Evolutionary conservation across 2,797 vertebrate genomes (phyloP), one percentile per base, ranked within the genome.

Genomic region (Bradypodion pumilum): DNA sequence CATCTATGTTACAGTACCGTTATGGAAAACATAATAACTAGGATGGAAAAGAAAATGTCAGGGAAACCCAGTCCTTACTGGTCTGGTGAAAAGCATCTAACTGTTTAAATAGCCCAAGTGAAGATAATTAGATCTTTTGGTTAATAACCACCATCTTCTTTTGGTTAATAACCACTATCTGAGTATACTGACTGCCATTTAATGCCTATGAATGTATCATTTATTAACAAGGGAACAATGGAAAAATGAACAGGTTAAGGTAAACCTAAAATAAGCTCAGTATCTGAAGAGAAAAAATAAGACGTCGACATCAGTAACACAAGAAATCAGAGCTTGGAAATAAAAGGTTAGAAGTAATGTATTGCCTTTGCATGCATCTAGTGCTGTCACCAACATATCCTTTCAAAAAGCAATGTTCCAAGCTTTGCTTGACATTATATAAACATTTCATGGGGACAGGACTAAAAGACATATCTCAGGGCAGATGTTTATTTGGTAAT

Each of bases 191-290:
- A 96, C 95, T 95, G 92, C 85, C 88, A 88, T 87, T 85, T 87
- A 91, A n/a, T 91, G 89, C 90, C 81, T 94, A 94, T 94, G 94
- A 95, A 96, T 95, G 95, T 94, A 94, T 90, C n/a, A 93, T 93
- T 95, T 73, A 88, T 94, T 94, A 94, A 86, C 91, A 93, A 74
- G 56, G 93, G 91, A n/a, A n/a, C n/a, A n/a, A n/a, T n/a, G n/a
- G n/a, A n/a, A n/a, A n/a, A n/a, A n/a, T 95, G 90, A 91, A 88
- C 87, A 86, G 88, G 89, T 42, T 90, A 91, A 91, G 68, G 90
- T 93, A 89, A 94, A 94, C 93, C 78, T 93, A 90, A 91, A 94
- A 91, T 86, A 52, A 92, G 84, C n/a, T n/a, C n/a, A n/a, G n/a
- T n/a, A n/a, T n/a, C n/a, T n/a, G n/a, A n/a, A n/a, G n/a, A n/a